These are phyloP conservation scores for Steinernema scapterisci DNA, from an alignment of 2,888 invertebrate species.

Conservation along the genomic window DNA sequence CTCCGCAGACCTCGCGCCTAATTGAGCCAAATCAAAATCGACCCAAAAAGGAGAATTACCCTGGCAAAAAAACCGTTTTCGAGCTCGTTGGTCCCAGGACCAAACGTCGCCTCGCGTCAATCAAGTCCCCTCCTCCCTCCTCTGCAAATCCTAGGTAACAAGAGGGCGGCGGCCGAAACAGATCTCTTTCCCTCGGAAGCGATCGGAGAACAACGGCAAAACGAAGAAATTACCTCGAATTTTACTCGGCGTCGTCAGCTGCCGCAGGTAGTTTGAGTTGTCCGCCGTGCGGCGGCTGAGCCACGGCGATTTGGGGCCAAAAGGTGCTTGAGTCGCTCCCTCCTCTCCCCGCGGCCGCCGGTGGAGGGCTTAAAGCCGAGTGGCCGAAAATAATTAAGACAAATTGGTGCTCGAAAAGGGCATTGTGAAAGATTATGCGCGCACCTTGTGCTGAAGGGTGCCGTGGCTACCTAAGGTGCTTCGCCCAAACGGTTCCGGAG, in stretches of 20 bases:
- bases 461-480: not conserved
- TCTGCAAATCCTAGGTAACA: slow-evolving; percentile 29
- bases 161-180: not conserved
- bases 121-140: not conserved
- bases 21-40: too few species aligned
- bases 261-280: slow-evolving; percentile 31
- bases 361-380: slow-evolving; percentile 24
- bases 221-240: slow-evolving; percentile 25
- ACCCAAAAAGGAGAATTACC: too few species aligned
- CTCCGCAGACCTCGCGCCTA: not conserved
- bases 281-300: not conserved
- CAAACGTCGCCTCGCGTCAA: too few species aligned
- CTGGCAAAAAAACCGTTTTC: too few species aligned
- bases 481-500: too few species aligned
- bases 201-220: not conserved
- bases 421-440: slow-evolving; percentile 21
- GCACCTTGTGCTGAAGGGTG: slow-evolving; percentile 17
- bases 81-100: too few species aligned
- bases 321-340: not conserved
- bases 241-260: slow-evolving; percentile 23
- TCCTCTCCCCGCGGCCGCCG: too few species aligned
- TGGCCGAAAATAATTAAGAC: slow-evolving; percentile 32
- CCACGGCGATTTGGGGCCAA: not conserved
- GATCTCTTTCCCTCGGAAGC: not conserved
- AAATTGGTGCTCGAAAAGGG: slow-evolving; percentile 29